Base-by-base conservation (phyloP, 2,113 vertebrate genomes). In the Centropristis striata region DNA sequence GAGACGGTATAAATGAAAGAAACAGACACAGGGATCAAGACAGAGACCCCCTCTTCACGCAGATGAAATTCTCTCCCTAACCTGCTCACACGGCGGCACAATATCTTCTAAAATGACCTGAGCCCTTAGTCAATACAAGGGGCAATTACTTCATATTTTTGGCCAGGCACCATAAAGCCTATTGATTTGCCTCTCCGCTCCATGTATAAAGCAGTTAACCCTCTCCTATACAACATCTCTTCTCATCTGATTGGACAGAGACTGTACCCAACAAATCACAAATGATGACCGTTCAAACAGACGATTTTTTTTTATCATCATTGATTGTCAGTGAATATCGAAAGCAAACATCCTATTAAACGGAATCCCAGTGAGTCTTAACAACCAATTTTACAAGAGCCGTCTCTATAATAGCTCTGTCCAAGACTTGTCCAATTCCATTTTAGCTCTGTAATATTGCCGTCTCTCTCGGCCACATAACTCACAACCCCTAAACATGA, bases 81-180 rank as follows among this genome's bases (percentile, higher is more conserved):
- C 67, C 75, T 64, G 61, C 49, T 63, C 51, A 28, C n/a, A 39
- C 18, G 50, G 36, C 23, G 71, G 74, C 76, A 78, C 69, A 65
- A 76, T 78, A 82, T 75, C 87, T 85, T 44, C 79, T 71, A 28
- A 82, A 88, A 77, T 64, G 69, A 83, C 63, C 88, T 1, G 9
- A 78, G 76, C 27, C 67, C 44, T 59, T n/a, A 75, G 81, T 86
- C 85, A 78, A 90, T 90, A 88, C 72, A 54, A 42, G 57, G 63
- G 70, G 47, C 85, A 89, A 87, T 86, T 87, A 89, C 75, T 88
- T 85, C 78, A 87, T 86, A 87, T 83, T 84, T 90, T 86, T 90
- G 79, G 67, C 72, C 58, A 65, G 75, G 81, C 80, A 77, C 70
- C 78, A 89, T 90, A 78, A 90, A 88, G 71, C 63, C 44, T 81